Evolutionary conservation across 2,113 vertebrate genomes (phyloP).

Genomic region (Carollia perspicillata): DNA sequence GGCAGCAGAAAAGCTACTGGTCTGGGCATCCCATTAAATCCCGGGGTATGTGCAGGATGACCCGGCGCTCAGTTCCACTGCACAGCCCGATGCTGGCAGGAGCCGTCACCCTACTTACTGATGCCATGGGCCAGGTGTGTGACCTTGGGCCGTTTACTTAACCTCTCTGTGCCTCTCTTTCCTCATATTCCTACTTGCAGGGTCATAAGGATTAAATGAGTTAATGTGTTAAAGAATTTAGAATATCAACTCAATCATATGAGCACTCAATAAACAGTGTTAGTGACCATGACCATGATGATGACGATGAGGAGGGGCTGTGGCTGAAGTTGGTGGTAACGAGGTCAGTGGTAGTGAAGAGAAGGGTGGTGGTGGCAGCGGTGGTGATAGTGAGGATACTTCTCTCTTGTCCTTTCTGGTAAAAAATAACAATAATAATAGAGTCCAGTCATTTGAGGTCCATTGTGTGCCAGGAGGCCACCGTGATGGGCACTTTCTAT

Average conservation of each 20-base stretch:
- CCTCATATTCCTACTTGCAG: not conserved
- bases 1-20: not conserved
- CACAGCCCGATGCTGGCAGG: not conserved
- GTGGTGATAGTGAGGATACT: not conserved
- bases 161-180: not conserved
- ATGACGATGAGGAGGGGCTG: not conserved
- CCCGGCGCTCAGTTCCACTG: not conserved
- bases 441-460: not conserved
- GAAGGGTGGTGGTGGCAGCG: not conserved
- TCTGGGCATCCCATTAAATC: not conserved
- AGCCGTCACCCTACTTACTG: not conserved
- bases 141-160: not conserved
- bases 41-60: not conserved
- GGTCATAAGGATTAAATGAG: not conserved
- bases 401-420: not conserved
- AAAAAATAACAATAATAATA: not conserved
- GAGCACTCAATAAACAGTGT: not conserved
- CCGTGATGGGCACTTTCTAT: not conserved
- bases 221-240: not conserved
- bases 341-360: not conserved
- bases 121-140: accelerated
- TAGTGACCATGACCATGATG: too few species aligned
- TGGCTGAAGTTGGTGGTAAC: not conserved
- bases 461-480: not conserved
- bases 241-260: not conserved